Percentiles rank a stretch among this genome's conserved stretches.
phyloP scores from a whole-genome alignment of 2,113 vertebrate species.

The Callorhinus ursinus region DNA sequence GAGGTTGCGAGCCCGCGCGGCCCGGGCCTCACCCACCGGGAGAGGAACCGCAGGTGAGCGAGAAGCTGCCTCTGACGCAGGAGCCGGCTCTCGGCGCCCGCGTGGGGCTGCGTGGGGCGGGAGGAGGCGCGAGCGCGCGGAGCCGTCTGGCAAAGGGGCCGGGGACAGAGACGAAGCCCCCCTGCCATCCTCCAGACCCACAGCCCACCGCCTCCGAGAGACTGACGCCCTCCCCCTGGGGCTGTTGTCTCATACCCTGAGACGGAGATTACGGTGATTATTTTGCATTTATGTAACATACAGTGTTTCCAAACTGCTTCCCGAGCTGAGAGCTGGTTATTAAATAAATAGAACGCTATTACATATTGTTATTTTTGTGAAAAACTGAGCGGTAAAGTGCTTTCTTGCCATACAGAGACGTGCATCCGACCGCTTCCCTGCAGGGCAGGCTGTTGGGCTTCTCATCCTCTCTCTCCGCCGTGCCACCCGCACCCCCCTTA shows the following conservation, averaged over 20 bases:
- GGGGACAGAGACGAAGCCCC: neutral
- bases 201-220: slow-evolving; percentile 58
- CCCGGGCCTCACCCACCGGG: neutral
- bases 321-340: slow-evolving; percentile 69
- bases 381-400: slow-evolving; percentile 72
- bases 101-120: neutral
- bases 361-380: slow-evolving; percentile 65
- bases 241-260: slow-evolving; percentile 61
- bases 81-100: neutral
- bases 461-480: neutral
- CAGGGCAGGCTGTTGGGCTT: slow-evolving; percentile 51
- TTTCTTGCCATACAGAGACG: slow-evolving; percentile 44
- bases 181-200: neutral
- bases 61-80: slow-evolving; percentile 51
- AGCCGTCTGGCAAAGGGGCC: neutral
- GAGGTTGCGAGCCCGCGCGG: neutral
- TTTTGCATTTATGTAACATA: slow-evolving; percentile 76
- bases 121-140: neutral
- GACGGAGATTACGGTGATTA: slow-evolving; percentile 63
- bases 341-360: slow-evolving; percentile 75
- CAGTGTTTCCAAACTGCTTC: slow-evolving; percentile 79
- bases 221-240: slow-evolving; percentile 63
- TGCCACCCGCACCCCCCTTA: neutral
- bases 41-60: slow-evolving; percentile 70
- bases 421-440: slow-evolving; percentile 55